A percentile compares a stretch with the other conserved stretches of the same genome.
Evolutionary conservation across 2,888 invertebrate species (phyloP).

Genomic region (Acanthosepion lycidas): DNA sequence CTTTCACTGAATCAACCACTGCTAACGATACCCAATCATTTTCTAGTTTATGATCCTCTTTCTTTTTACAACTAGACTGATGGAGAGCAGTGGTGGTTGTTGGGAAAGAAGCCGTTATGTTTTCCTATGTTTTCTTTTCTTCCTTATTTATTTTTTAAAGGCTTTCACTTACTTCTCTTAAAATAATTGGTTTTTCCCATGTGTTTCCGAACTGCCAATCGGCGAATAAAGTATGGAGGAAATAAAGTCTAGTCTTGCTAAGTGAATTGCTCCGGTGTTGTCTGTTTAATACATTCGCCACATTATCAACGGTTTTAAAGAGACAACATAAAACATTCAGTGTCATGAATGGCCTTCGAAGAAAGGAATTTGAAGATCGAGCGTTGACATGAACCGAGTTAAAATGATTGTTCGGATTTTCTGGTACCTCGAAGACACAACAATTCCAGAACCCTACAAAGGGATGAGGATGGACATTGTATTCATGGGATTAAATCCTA

Average conservation of each 20-base stretch:
- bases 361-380: background rate
- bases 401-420: background rate
- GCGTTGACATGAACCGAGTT: background rate
- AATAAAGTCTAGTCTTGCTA: conserved; percentile 6
- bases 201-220: conserved; percentile 33
- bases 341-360: background rate
- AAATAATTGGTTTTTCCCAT: conserved; percentile 18
- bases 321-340: conserved; percentile 12
- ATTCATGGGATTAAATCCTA: too few relatives aligned
- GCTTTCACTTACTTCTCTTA: background rate
- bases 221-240: background rate
- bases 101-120: background rate
- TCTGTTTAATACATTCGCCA: background rate
- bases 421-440: background rate
- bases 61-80: background rate
- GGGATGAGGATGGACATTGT: too few relatives aligned
- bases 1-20: too few relatives aligned
- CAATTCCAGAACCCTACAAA: background rate
- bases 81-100: background rate
- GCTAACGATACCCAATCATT: background rate
- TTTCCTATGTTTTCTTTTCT: background rate
- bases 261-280: conserved; percentile 6
- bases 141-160: conserved; percentile 14
- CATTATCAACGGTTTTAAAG: background rate
- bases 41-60: background rate